Base-by-base conservation (phyloP, 2,797 vertebrate genomes). In the Syngnathus rostellatus region DNA sequence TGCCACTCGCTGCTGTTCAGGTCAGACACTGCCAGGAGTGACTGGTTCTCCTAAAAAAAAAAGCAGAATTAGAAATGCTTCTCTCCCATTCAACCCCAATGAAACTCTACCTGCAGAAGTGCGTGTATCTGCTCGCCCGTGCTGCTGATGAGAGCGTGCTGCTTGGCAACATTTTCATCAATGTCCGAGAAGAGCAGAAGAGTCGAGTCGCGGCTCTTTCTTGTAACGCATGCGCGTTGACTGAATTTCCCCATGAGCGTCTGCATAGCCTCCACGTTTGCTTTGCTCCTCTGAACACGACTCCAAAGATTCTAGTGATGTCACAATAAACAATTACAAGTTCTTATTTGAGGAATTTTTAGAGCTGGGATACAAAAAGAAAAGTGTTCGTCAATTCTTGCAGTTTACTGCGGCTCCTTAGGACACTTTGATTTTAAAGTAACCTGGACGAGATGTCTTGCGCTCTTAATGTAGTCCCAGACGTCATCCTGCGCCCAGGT, bases 1-100 rank as follows among this genome's bases (percentile, higher is more conserved):
- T 78, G 81, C 92, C 92, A 94, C 81, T 93, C 89, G 57, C 84
- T 78, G 68, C 90, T 89, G 77, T 82, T 77, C 45, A 83, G 74
- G 76, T 90, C 89, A 50, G 86, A 68, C 23, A 85, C 90, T 51
- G 85, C 71, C 5, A 94, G 88, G 66, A 93, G 86, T 67, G 85
- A 84, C 81, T 88, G 86, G 87, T 93, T 96, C 82, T 93, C 90
- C 91, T 81, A 38, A 73, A 59, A 5, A 62, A 1, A 62, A n/a
- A 37, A 6, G 25, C 11, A 14, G 1, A 12, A 50, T 38, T 38
- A 17, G 17, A 51, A 17, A 51, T 48, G 14, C 14, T 17, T 11
- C 5, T 19, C n/a, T 6, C 16, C 10, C 19, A 38, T 10, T 19
- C 10, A 63, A 21, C 21, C 50, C 4, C 14, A 37, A 25, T 63